Evolutionary conservation across 2,888 invertebrate genomes (phyloP).

Genomic region (Dorcus parallelipipedus): DNA sequence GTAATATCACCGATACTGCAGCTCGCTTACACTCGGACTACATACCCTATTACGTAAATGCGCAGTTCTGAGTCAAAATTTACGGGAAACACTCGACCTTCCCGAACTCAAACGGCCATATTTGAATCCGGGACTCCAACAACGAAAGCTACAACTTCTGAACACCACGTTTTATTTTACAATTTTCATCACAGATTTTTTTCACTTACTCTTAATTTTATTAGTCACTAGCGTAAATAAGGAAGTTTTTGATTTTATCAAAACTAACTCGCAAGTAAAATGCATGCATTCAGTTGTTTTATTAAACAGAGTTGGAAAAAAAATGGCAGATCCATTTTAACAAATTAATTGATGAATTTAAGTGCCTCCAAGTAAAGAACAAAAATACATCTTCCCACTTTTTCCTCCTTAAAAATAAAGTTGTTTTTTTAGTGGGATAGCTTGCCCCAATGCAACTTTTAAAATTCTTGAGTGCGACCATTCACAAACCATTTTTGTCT

Average conservation of each 20-base stretch:
- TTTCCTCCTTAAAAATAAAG: too few species aligned
- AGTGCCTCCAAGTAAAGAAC: too few species aligned
- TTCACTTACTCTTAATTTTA: slow-evolving; percentile 1
- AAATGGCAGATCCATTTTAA: too few species aligned
- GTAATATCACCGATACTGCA: slow-evolving; percentile 21
- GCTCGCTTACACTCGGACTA: neutral
- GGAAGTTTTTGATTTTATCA: slow-evolving; percentile 2
- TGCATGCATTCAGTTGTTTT: too few species aligned
- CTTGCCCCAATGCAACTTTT: too few species aligned
- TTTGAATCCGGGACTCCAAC: neutral
- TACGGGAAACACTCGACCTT: neutral
- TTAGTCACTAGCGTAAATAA: neutral
- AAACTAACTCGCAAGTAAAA: too few species aligned
- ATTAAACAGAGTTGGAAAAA: too few species aligned
- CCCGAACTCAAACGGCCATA: neutral
- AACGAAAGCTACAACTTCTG: neutral
- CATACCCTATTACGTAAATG: neutral
- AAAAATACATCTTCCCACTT: too few species aligned
- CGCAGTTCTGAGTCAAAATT: slow-evolving; percentile 5
- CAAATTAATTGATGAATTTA: too few species aligned
- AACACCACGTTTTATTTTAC: neutral
- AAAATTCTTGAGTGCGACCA: too few species aligned
- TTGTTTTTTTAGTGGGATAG: too few species aligned
- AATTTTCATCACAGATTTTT: neutral
- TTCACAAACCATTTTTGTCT: too few species aligned